A percentile compares a stretch with the other conserved stretches of the same genome.
Conservation (phyloP, 2,888 invertebrate species). For the Xestia xanthographa region DNA sequence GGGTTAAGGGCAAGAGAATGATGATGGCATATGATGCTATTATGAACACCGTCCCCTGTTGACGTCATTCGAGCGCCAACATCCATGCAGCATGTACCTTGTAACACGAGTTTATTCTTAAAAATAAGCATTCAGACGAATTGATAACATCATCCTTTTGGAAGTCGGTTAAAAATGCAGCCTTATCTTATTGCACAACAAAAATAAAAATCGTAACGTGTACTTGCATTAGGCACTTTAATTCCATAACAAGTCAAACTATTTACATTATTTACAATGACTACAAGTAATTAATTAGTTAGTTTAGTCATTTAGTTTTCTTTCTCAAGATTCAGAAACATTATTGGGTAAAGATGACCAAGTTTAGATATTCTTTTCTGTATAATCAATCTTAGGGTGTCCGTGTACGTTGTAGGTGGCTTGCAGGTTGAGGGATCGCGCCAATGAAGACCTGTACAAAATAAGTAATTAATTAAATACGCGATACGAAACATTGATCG, state of each 20-base stretch:
- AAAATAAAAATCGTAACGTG: constrained; percentile 25
- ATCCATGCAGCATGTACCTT: too few relatives aligned
- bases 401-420: constrained; percentile 94
- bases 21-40: background rate
- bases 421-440: constrained; percentile 93
- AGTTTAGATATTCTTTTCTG: constrained; percentile 94
- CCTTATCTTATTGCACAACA: background rate
- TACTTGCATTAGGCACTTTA: constrained; percentile 71
- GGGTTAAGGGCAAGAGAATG: background rate
- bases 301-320: constrained; percentile 67
- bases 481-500: background rate
- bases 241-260: constrained; percentile 58
- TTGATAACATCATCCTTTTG: background rate
- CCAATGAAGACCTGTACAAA: constrained; percentile 91
- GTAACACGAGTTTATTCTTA: background rate
- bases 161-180: background rate
- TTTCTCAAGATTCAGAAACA: constrained; percentile 91
- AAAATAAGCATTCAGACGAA: background rate
- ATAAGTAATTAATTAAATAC: background rate
- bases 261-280: constrained; percentile 71
- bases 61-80: background rate
- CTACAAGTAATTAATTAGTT: constrained; percentile 51
- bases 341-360: constrained; percentile 94
- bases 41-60: background rate
- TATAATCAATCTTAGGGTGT: constrained; percentile 94